Base-by-base conservation (phyloP, 2,888 invertebrate species). In the Chironomus riparius region DNA sequence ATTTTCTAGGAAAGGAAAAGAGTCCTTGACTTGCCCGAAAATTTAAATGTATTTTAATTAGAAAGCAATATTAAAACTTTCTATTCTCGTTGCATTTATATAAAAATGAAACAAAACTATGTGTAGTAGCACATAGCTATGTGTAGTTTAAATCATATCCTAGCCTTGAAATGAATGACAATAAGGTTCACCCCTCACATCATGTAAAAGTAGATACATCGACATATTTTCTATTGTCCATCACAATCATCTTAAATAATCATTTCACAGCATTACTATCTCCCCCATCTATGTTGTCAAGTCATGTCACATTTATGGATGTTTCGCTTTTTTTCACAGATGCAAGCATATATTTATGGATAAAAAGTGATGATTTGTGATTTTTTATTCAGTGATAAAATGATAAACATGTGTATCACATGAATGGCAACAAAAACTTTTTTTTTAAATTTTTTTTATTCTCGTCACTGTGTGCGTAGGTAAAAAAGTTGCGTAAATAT, bases 361-460 rank as follows among this genome's bases (percentile, higher is more conserved):
- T 22, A 68, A 72, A 74, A 74, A 74, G 74, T 74, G 74, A 74
- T 74, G 74, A 68, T 74, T 74, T 74, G 74, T 68, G 28, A 74
- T 68, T 74, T 74, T 74, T 48, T 68, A 15, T n/a, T 15, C 18
- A 18, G 38, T 56, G 56, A 56, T 56, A 56, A 15, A 56, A 56
- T n/a, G 22, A 61, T 15, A 15, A 61, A 61, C 18, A 61, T 38
- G 38, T 38, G 38, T 38, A 38, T 38, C 10, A 38, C 10, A 38
- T 38, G 10, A 38, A 38, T 38, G 10, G 38, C 10, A 38, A 10
- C 38, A 38, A 38, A 38, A 38, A 38, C n/a, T n/a, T n/a, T 10
- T 7, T 38, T 38, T 38, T 38, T 38, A 56, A 15, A 50, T 15
- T 50, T 56, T 50, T 56, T 15, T 56, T 7, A 56, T 56, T 15